phyloP scores from a whole-genome alignment of 2,888 invertebrate species.

The Troglohyphantes excavatus region DNA sequence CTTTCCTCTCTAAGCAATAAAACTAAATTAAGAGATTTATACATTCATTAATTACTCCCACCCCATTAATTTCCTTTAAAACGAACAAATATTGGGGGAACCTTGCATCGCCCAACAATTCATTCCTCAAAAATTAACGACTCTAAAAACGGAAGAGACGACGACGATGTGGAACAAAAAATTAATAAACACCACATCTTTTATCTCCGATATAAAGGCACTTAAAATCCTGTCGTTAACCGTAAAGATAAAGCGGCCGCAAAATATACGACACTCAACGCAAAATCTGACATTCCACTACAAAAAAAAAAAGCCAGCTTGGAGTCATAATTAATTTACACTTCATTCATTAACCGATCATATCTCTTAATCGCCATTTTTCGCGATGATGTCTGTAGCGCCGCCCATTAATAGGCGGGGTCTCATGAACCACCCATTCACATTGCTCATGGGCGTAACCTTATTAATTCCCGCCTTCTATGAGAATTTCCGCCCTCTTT shows the following conservation, averaged over 20 bases:
- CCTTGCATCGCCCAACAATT: slow-evolving; percentile 30
- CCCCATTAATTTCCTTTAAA: slow-evolving; percentile 35
- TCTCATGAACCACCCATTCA: slow-evolving; percentile 41
- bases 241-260: slow-evolving; percentile 63
- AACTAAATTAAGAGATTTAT: not conserved
- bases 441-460: not conserved
- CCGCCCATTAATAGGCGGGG: slow-evolving; percentile 66
- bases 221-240: slow-evolving; percentile 73
- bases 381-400: not conserved
- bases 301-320: slow-evolving; percentile 56
- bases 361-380: slow-evolving; percentile 69
- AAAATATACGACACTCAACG: slow-evolving; percentile 68
- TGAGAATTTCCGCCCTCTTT: not conserved
- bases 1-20: too few species aligned
- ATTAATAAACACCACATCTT: slow-evolving; percentile 27
- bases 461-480: slow-evolving; percentile 4
- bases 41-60: not conserved
- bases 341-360: slow-evolving; percentile 76
- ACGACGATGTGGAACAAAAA: slow-evolving; percentile 8
- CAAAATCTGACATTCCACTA: slow-evolving; percentile 66
- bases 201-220: slow-evolving; percentile 67
- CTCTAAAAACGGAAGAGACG: slow-evolving; percentile 16
- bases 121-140: slow-evolving; percentile 70
- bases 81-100: slow-evolving; percentile 37
- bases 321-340: slow-evolving; percentile 76